Evolutionary conservation across 2,888 invertebrate species (phyloP).

Genomic region (Aleiodes testaceus): DNA sequence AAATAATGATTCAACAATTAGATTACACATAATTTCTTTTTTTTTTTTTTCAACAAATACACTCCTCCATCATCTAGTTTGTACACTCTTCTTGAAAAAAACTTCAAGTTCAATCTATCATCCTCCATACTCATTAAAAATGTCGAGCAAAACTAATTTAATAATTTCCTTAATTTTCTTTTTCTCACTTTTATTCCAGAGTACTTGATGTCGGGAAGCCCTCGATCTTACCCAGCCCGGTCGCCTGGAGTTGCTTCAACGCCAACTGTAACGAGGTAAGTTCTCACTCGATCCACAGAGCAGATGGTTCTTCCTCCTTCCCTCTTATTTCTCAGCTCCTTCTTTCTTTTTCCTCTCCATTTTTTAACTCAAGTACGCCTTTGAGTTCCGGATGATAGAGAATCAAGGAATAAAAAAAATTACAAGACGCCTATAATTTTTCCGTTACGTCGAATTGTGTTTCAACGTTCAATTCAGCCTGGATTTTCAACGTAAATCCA

Average conservation of each 20-base stretch:
- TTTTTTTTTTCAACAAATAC: no score
- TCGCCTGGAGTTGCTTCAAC: slow-evolving; percentile 67
- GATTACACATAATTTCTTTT: no score
- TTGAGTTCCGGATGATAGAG: neutral
- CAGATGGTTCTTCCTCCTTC: slow-evolving; percentile 16
- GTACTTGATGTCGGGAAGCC: slow-evolving; percentile 72
- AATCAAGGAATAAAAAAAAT: slow-evolving; percentile 1
- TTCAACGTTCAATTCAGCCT: slow-evolving; percentile 9
- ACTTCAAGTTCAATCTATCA: no score
- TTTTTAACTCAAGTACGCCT: neutral
- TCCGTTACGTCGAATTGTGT: slow-evolving; percentile 6
- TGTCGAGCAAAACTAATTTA: slow-evolving; percentile 16
- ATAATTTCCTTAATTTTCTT: slow-evolving; percentile 5
- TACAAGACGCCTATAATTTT: slow-evolving; percentile 1
- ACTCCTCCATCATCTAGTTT: neutral
- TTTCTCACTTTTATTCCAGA: slow-evolving; percentile 61
- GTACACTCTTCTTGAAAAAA: neutral
- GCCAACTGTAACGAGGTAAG: slow-evolving; percentile 67
- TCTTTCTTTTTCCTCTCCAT: slow-evolving; percentile 1
- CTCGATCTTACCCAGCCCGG: slow-evolving; percentile 68
- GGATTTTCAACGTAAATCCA: slow-evolving; percentile 9
- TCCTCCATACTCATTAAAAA: slow-evolving; percentile 23
- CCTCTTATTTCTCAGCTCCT: neutral
- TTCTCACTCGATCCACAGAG: slow-evolving; percentile 32
- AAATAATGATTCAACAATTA: no score